Conservation (phyloP, 2,113 vertebrate genomes). For the Rhinolophus sinicus region DNA sequence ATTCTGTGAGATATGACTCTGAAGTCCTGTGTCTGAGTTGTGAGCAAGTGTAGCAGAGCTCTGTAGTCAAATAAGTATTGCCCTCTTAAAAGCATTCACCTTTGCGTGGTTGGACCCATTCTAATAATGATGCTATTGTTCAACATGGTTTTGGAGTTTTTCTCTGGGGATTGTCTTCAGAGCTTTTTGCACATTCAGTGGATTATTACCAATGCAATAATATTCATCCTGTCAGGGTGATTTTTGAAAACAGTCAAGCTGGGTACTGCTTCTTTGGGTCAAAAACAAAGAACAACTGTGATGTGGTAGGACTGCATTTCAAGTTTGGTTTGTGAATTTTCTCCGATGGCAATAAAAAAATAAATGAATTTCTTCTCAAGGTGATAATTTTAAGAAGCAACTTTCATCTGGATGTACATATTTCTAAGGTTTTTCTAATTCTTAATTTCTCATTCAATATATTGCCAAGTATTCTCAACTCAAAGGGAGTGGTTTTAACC, state of each 20-base stretch:
- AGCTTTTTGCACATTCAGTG: background rate
- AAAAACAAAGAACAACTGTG: background rate
- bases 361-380: constrained; percentile 1
- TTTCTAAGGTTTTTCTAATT: constrained; percentile 49
- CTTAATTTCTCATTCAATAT: background rate
- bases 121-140: background rate
- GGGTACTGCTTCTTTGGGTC: background rate
- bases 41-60: background rate
- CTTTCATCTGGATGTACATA: background rate
- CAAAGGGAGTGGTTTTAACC: constrained; percentile 54
- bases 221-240: background rate
- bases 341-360: constrained; percentile 10
- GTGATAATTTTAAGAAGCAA: constrained; percentile 1
- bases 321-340: constrained; percentile 2
- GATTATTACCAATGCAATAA: background rate
- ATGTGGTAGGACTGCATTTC: background rate
- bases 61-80: background rate
- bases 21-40: constrained; percentile 14
- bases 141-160: background rate
- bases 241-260: constrained; percentile 11
- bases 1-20: background rate
- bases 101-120: background rate
- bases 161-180: background rate
- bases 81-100: background rate
- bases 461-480: constrained; percentile 15